Evolutionary conservation across 1,140 invertebrate species (phyloP), one percentile per base, ranked within the genome.

Genomic region (Heterodera carotae): DNA sequence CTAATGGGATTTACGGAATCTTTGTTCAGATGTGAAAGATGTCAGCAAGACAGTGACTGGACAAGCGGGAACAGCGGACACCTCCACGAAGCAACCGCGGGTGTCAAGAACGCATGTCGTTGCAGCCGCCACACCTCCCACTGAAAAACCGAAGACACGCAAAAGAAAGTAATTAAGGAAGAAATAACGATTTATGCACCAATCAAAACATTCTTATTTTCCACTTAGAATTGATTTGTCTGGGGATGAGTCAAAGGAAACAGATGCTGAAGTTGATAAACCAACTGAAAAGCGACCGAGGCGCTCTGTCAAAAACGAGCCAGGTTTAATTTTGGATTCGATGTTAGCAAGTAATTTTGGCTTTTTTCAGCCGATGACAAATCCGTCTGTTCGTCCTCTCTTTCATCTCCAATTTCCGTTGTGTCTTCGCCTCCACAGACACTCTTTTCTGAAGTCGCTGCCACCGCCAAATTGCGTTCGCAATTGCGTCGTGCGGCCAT

Each of bases 381-480:
- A 71, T 56, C n/a, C 43, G 69, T 3, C 2, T 62, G 22, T 59
- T 62, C 70, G 27, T 31, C 62, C 12, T 29, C 71, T 18, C 22
- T 59, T 56, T 33, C 69, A 2, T 59, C 62, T 29, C 56, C 39
- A 34, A 6, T 31, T 2, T 62, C 71, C 22, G 6, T 43, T 43
- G 39, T 43, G 6, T 6, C 12, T 43, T 8, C 39, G 39, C 39
- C 39, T 43, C 12, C 43, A 33, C 71, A 53, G 25, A 22, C 25
- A 18, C 43, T 62, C 1, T 25, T 53, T 74, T 60, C 43, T 31
- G 56, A 53, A 33, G 56, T 60, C 1, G 43, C 71, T 10, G 71
- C 43, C 33, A 62, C 43, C 2, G 56, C 71, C n/a, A 74, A 74
- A 74, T 12, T 74, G n/a, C 71, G 71, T 33, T 74, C 71, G 25